These are phyloP conservation scores for Drosophila prostipennis DNA, from an alignment of 2,888 invertebrate genomes.

Conservation along the genomic window DNA sequence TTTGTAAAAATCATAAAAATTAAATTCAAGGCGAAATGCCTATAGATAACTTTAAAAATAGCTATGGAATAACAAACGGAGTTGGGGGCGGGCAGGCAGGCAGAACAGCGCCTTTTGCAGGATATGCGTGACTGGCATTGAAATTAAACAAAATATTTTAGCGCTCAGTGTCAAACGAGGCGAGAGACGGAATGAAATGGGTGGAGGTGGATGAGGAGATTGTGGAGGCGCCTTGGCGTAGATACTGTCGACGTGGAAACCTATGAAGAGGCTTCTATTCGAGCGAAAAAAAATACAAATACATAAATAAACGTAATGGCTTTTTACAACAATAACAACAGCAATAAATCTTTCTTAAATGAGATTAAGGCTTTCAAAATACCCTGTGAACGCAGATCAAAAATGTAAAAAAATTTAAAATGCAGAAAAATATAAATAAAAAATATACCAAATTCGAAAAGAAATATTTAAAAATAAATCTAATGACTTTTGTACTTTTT, in stretches of 20 bases:
- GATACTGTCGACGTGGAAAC: slow-evolving; percentile 51
- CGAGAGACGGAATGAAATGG: slow-evolving; percentile 44
- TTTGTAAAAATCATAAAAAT: slow-evolving; percentile 23
- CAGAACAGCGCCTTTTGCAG: slow-evolving; percentile 46
- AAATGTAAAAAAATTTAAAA: neutral
- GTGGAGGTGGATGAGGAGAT: neutral
- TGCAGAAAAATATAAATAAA: no score
- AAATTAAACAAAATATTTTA: slow-evolving; percentile 68
- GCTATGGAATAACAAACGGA: slow-evolving; percentile 44
- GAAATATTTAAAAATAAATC: no score
- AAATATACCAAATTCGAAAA: no score
- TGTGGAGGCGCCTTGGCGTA: neutral
- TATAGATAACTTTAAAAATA: slow-evolving; percentile 64
- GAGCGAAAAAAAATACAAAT: slow-evolving; percentile 42
- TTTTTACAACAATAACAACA: slow-evolving; percentile 43
- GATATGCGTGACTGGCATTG: slow-evolving; percentile 78
- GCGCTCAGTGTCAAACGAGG: slow-evolving; percentile 67
- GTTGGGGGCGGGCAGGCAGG: neutral
- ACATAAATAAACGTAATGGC: slow-evolving; percentile 75
- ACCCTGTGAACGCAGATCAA: neutral
- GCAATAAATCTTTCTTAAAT: slow-evolving; percentile 13
- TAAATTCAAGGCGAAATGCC: slow-evolving; percentile 51
- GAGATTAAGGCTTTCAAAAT: neutral
- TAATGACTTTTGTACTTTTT: no score
- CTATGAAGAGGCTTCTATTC: slow-evolving; percentile 16